Evolutionary conservation across 2,113 vertebrate genomes (phyloP), one percentile per base, ranked within the genome.

Genomic region (Ranitomeya variabilis): DNA sequence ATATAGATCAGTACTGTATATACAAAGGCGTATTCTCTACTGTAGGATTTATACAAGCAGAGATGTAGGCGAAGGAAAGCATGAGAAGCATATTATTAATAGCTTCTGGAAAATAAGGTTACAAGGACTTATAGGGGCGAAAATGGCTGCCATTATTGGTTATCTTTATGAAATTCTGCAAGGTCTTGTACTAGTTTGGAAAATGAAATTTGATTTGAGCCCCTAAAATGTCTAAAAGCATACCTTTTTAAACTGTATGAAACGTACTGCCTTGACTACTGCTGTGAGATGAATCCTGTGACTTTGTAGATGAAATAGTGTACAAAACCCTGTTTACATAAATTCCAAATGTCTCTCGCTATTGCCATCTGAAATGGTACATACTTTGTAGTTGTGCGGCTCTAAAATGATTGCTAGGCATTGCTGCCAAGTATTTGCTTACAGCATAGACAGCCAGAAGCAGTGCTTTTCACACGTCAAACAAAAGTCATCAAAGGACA

Each of bases 251-350:
- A 78, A 78, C 21, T 23, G 51, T 80, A 23, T 45, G n/a, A 23
- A 80, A 57, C 1, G 2, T 26, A n/a, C 26, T 26, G 31, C 77
- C n/a, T 15, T 26, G 1, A 55, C 77, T 80, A 59, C 13, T 15
- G 77, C n/a, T 57, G 54, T 15, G 21, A 57, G 77, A n/a, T 15
- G 23, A 80, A n/a, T 23, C 19, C 54, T 80, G 77, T 23, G 5
- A 57, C 52, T 80, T 80, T 80, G 77, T 80, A 80, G 77, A 80
- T 80, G n/a, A 55, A 26, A 80, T 80, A 80, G 26, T 73, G 69
- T 7, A 6, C 77, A 57, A 26, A 55, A 55, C 52, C 16, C 54
- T 80, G 52, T 26, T 80, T 23, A 80, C 54, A 80, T 23, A 26
- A 14, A 80, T 80, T 55, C 52, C n/a, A 54, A 80, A 26, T 57